A percentile compares a stretch with the other conserved stretches of the same genome.
phyloP scores from a whole-genome alignment of 2,113 vertebrate species.

The Axis porcinus region DNA sequence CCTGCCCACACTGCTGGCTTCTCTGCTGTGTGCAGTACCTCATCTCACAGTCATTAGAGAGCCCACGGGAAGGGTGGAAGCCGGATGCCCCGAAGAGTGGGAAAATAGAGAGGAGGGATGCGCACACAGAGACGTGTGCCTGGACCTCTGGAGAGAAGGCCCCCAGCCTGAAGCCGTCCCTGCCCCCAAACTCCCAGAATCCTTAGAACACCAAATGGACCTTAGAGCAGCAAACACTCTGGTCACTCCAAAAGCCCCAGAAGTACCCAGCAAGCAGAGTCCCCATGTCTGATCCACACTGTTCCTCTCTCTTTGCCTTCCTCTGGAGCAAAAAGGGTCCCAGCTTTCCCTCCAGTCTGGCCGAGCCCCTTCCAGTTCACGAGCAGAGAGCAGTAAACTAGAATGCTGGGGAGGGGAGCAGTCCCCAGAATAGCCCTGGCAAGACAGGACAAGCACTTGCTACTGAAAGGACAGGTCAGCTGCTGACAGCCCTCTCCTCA shows the following conservation, averaged over 20 bases:
- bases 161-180: background rate
- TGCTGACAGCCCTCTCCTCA: accelerated
- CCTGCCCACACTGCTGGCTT: conserved; percentile 60
- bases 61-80: conserved; percentile 8
- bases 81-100: conserved; percentile 11
- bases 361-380: background rate
- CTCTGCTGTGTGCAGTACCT: background rate
- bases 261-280: background rate
- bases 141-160: background rate
- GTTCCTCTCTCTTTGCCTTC: background rate
- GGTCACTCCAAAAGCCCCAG: background rate
- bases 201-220: background rate
- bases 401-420: accelerated
- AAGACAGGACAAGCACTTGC: background rate
- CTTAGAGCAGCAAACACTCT: background rate
- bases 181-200: background rate
- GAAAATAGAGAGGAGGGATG: background rate
- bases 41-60: conserved; percentile 64
- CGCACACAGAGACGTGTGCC: background rate
- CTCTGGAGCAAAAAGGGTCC: background rate
- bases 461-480: background rate
- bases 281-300: background rate
- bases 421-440: background rate
- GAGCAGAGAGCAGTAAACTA: background rate
- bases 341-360: background rate